A percentile compares a stretch with the other conserved stretches of the same genome.
Conservation (phyloP, 1,140 invertebrate genomes). For the Mamestra configurata region DNA sequence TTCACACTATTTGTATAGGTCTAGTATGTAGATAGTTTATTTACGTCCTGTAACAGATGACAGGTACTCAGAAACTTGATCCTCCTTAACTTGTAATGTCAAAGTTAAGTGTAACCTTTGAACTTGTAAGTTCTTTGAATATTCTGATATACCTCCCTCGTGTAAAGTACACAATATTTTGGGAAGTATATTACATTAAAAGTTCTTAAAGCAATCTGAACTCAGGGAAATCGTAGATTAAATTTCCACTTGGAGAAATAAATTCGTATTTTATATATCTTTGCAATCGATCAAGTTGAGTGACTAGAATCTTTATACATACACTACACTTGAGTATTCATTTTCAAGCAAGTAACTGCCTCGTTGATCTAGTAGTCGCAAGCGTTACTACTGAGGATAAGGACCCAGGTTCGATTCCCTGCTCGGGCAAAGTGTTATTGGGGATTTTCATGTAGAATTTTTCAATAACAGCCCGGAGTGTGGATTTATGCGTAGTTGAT, state of each 20-base stretch:
- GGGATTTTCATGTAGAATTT: too few relatives aligned
- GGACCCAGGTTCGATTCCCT: too few relatives aligned
- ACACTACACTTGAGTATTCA: too few relatives aligned
- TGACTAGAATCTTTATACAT: too few relatives aligned
- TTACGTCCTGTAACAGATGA: background rate
- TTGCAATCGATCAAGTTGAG: too few relatives aligned
- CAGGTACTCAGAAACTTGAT: background rate
- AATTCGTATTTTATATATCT: background rate
- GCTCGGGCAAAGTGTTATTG: too few relatives aligned
- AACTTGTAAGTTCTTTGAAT: background rate
- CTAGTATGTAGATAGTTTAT: background rate
- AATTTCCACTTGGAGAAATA: background rate
- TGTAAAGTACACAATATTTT: background rate
- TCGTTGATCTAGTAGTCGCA: too few relatives aligned
- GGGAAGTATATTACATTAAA: background rate
- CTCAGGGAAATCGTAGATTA: background rate
- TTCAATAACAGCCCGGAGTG: too few relatives aligned
- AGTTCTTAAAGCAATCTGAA: slow-evolving; percentile 7
- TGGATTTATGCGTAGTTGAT: too few relatives aligned
- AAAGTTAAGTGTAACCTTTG: background rate
- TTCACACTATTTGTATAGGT: background rate
- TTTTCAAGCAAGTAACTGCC: too few relatives aligned
- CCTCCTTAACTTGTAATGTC: background rate
- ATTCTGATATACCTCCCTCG: background rate
- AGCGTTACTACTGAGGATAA: too few relatives aligned